Percentiles rank a stretch among this genome's conserved stretches.
phyloP scores from a whole-genome alignment of 2,888 invertebrate species.

The Agriopis aurantiaria region DNA sequence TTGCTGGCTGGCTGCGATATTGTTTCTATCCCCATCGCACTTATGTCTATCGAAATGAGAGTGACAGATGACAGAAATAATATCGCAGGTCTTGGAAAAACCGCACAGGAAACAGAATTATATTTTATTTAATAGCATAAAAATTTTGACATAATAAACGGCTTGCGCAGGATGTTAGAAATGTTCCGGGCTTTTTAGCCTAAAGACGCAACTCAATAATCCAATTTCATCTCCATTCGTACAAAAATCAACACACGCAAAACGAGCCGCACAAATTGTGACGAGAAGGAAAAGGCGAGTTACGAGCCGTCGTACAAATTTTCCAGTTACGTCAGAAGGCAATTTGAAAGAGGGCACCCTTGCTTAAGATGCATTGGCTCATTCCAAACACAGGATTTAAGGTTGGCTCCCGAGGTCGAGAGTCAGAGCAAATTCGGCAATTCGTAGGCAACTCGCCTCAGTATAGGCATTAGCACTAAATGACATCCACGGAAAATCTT shows the following conservation, averaged over 20 bases:
- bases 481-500: conserved; percentile 83
- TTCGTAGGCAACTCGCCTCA: conserved; percentile 80
- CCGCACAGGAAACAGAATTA: no score
- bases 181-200: conserved; percentile 5
- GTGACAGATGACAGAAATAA: no score
- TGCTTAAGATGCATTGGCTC: conserved; percentile 85
- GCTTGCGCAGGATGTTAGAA: neutral
- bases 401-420: conserved; percentile 69
- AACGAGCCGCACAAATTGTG: conserved; percentile 53
- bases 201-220: conserved; percentile 32
- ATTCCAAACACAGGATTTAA: conserved; percentile 81
- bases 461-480: conserved; percentile 84
- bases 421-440: conserved; percentile 77
- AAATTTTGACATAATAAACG: no score
- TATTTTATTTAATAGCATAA: no score
- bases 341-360: conserved; percentile 74
- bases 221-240: conserved; percentile 39
- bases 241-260: conserved; percentile 42
- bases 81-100: no score
- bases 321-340: conserved; percentile 66
- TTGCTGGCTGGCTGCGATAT: no score
- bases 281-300: conserved; percentile 51
- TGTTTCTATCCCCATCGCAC: no score
- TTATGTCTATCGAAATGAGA: no score
- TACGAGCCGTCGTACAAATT: conserved; percentile 56